A percentile compares a stretch with the other conserved stretches of the same genome.
Evolutionary conservation across 2,888 invertebrate genomes (phyloP).

Genomic region (Prosopocoilus inquinatus): DNA sequence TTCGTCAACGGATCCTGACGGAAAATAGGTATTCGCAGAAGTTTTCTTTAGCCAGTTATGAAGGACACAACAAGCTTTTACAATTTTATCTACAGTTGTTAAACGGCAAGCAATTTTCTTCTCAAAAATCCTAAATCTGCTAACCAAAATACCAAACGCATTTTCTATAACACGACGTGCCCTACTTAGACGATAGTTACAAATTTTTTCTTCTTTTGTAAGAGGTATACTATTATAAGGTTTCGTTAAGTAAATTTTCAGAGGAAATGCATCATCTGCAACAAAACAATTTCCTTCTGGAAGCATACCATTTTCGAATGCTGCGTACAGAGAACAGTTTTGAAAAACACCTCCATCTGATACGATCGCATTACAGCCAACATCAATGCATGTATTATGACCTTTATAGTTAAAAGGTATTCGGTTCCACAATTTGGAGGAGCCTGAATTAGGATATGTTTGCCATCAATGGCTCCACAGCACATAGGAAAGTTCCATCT

Average conservation of each 20-base stretch:
- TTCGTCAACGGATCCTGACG: neutral
- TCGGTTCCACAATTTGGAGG: constrained; percentile 8
- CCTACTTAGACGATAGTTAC: constrained; percentile 19
- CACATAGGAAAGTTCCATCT: constrained; percentile 9
- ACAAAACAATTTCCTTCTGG: constrained; percentile 6
- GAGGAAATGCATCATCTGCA: constrained; percentile 30
- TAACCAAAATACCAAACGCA: constrained; percentile 22
- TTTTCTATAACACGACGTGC: constrained; percentile 19
- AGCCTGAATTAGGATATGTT: constrained; percentile 10
- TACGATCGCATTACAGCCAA: neutral
- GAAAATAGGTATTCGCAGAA: neutral
- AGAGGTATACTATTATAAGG: constrained; percentile 16
- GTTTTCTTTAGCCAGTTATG: constrained; percentile 29
- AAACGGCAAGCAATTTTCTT: constrained; percentile 2
- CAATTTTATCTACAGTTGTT: constrained; percentile 19
- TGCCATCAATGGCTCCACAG: constrained; percentile 11
- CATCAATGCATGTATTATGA: neutral
- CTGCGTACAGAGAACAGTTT: constrained; percentile 6
- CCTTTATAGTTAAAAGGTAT: constrained; percentile 13
- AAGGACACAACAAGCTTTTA: constrained; percentile 27
- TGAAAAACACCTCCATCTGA: constrained; percentile 2
- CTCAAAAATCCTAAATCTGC: constrained; percentile 21
- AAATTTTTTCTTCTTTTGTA: constrained; percentile 22
- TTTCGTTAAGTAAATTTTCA: constrained; percentile 21
- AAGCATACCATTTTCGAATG: constrained; percentile 15